These are phyloP conservation scores for Trigoniulus corallinus DNA, from an alignment of 1,140 invertebrate species.

Conservation along the genomic window DNA sequence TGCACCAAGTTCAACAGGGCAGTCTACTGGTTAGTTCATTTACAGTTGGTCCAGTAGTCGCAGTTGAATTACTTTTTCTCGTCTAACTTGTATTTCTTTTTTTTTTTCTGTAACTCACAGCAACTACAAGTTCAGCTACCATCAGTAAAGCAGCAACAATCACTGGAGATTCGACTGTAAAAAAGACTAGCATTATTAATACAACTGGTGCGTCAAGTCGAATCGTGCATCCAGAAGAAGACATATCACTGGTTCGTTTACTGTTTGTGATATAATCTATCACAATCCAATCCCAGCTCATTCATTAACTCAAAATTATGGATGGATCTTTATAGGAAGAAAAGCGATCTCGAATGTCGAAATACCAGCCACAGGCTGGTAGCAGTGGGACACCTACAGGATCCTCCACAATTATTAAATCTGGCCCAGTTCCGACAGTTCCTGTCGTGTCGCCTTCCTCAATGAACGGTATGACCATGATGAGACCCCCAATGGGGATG, in stretches of 20 bases:
- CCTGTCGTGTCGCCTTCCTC: slow-evolving; percentile 3
- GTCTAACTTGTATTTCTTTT: neutral
- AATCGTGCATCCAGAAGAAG: slow-evolving; percentile 86
- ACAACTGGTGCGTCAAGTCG: slow-evolving; percentile 68
- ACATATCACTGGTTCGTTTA: slow-evolving; percentile 58
- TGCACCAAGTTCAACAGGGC: slow-evolving; percentile 10
- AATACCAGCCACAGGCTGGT: slow-evolving; percentile 37
- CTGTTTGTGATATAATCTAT: neutral
- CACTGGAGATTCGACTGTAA: slow-evolving; percentile 24
- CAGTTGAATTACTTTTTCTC: slow-evolving; percentile 3
- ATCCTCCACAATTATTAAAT: slow-evolving; percentile 4
- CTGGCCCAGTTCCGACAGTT: slow-evolving; percentile 5
- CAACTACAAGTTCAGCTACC: slow-evolving; percentile 16
- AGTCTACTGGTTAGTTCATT: neutral
- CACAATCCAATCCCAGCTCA: neutral
- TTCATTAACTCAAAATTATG: no score
- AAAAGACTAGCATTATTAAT: slow-evolving; percentile 52
- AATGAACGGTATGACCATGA: slow-evolving; percentile 16
- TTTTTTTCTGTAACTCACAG: slow-evolving; percentile 7
- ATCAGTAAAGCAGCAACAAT: slow-evolving; percentile 12
- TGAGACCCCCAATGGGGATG: slow-evolving; percentile 14
- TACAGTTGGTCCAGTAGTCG: no score
- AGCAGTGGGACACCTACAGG: neutral
- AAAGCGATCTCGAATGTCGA: slow-evolving; percentile 51
- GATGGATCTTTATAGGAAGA: slow-evolving; percentile 46